phyloP scores from a whole-genome alignment of 1,140 invertebrate species.

The Agrypnia vestita region DNA sequence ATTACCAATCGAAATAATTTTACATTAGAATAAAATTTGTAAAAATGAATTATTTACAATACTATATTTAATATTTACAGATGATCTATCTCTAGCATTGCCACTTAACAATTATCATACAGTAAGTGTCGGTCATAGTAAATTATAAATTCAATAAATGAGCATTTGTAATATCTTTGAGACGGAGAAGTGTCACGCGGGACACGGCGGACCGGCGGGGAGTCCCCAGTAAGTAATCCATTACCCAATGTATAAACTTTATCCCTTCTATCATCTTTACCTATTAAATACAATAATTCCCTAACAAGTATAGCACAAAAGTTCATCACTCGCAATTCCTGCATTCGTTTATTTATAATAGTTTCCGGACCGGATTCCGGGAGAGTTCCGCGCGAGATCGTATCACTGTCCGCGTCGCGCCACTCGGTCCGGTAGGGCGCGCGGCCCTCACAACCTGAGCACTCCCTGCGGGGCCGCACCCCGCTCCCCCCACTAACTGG shows the following conservation, averaged over 20 bases:
- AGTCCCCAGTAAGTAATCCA: slow-evolving; percentile 16
- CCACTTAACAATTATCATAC: slow-evolving; percentile 53
- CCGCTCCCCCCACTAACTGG: slow-evolving; percentile 67
- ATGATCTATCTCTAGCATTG: slow-evolving; percentile 53
- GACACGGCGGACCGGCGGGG: slow-evolving; percentile 30
- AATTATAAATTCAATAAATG: slow-evolving; percentile 52
- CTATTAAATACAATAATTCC: slow-evolving; percentile 57
- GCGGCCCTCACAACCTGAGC: slow-evolving; percentile 47
- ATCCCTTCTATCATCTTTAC: slow-evolving; percentile 24
- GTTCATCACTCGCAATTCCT: slow-evolving; percentile 61
- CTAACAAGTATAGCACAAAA: slow-evolving; percentile 61
- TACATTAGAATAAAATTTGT: slow-evolving; percentile 61
- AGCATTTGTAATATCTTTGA: slow-evolving; percentile 57
- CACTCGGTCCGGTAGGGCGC: slow-evolving; percentile 12
- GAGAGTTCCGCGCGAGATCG: slow-evolving; percentile 15
- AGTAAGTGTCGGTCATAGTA: slow-evolving; percentile 37
- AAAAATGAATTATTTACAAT: slow-evolving; percentile 61
- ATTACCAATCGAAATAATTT: slow-evolving; percentile 59
- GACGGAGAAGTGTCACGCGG: slow-evolving; percentile 48
- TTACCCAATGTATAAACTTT: slow-evolving; percentile 11
- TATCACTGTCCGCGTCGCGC: slow-evolving; percentile 11
- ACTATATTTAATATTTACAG: slow-evolving; percentile 49
- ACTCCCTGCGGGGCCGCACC: slow-evolving; percentile 41
- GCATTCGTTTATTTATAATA: slow-evolving; percentile 54
- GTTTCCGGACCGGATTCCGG: slow-evolving; percentile 24